Percentiles rank a stretch among this genome's conserved stretches.
phyloP scores from a whole-genome alignment of 1,140 invertebrate species.

The Sycobia sp. region DNA sequence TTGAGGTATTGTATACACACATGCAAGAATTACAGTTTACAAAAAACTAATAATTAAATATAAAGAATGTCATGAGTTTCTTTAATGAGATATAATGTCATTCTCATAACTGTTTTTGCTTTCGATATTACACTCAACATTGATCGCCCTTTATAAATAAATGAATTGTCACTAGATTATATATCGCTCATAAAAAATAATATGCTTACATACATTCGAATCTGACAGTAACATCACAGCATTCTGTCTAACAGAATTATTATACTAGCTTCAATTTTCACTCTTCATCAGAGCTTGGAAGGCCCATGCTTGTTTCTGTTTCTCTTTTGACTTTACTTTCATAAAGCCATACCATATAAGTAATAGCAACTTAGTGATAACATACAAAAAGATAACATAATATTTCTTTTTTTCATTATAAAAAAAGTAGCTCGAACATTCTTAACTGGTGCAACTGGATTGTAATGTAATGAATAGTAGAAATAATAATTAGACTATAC shows the following conservation, averaged over 20 bases:
- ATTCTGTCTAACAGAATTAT: conserved; percentile 37
- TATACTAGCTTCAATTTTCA: conserved; percentile 26
- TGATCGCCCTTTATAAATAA: conserved; percentile 32
- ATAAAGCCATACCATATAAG: conserved; percentile 6
- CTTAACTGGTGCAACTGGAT: not conserved
- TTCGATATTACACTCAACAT: conserved; percentile 25
- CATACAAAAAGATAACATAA: conserved; percentile 24
- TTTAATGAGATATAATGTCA: conserved; percentile 18
- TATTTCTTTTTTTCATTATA: conserved; percentile 1
- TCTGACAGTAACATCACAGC: conserved; percentile 37
- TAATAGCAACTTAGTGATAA: conserved; percentile 21
- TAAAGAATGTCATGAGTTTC: conserved; percentile 29
- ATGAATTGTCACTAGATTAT: conserved; percentile 25
- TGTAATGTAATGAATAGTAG: conserved; percentile 6
- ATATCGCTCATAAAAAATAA: conserved; percentile 33
- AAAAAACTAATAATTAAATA: conserved; percentile 14
- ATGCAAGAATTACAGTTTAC: conserved; percentile 20
- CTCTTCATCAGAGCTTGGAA: conserved; percentile 31
- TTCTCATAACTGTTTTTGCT: conserved; percentile 9
- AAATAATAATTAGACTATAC: conserved; percentile 2
- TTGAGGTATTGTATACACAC: conserved; percentile 30
- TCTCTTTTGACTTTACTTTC: not conserved
- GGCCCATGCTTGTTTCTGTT: conserved; percentile 12
- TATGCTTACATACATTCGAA: conserved; percentile 29
- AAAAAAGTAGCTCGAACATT: conserved; percentile 5